Percentiles rank a stretch among this genome's conserved stretches.
phyloP scores from a whole-genome alignment of 2,797 vertebrate genomes.

The Pygocentrus nattereri region DNA sequence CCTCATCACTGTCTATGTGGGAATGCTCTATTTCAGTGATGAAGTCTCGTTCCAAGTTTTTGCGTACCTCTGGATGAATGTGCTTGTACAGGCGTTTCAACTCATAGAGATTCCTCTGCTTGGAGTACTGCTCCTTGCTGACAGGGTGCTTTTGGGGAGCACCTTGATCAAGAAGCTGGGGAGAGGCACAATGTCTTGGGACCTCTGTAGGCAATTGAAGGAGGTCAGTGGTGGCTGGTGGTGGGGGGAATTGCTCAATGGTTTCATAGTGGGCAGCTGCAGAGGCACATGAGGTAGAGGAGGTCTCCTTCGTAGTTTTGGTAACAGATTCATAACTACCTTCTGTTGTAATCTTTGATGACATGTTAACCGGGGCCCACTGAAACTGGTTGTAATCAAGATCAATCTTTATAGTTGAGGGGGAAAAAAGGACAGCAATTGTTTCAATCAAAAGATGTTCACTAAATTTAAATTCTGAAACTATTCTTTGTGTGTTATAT shows the following conservation, averaged over 20 bases:
- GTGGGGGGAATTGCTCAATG: constrained; percentile 77
- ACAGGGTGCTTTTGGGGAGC: constrained; percentile 67
- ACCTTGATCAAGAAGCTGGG: constrained; percentile 67
- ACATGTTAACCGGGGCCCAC: constrained; percentile 76
- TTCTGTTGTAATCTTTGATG: constrained; percentile 72
- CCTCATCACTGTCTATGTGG: constrained; percentile 70
- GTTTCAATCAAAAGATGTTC: constrained; percentile 42
- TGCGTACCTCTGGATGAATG: constrained; percentile 88
- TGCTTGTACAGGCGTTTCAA: constrained; percentile 88
- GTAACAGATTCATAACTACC: constrained; percentile 69
- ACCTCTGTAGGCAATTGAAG: constrained; percentile 73
- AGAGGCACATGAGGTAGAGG: constrained; percentile 61
- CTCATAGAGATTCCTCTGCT: constrained; percentile 87
- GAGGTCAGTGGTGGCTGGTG: constrained; percentile 75
- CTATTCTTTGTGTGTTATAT: background rate
- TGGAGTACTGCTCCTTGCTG: constrained; percentile 82
- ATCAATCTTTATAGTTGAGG: constrained; percentile 79
- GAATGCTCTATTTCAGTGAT: constrained; percentile 78
- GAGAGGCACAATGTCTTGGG: constrained; percentile 70
- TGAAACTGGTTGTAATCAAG: constrained; percentile 84
- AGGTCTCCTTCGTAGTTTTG: constrained; percentile 56
- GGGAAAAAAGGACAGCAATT: constrained; percentile 65
- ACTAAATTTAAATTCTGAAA: background rate
- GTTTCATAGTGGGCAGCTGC: constrained; percentile 67
- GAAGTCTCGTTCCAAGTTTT: constrained; percentile 84